Evolutionary conservation across 2,888 invertebrate species (phyloP).

Genomic region (Seira sanloemensis): DNA sequence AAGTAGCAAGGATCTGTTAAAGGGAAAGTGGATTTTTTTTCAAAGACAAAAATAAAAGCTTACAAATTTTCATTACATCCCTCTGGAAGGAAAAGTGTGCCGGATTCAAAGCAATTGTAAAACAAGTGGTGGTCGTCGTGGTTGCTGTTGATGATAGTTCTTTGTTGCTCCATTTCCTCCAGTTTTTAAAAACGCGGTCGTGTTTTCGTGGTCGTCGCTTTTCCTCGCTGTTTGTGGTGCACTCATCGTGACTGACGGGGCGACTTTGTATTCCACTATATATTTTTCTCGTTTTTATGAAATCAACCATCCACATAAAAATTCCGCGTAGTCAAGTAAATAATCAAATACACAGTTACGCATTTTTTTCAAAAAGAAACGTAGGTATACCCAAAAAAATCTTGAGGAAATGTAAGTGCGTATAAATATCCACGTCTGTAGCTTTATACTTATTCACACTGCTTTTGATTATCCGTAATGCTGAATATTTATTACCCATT

Average conservation of each 20-base stretch:
- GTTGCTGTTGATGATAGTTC: slow-evolving; percentile 8
- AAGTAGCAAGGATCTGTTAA: no score
- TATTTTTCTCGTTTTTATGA: background rate
- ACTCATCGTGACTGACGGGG: background rate
- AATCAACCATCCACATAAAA: background rate
- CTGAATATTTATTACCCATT: no score
- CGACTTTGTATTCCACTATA: background rate
- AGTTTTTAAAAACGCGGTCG: slow-evolving; percentile 9
- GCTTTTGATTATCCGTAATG: no score
- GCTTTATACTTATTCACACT: background rate
- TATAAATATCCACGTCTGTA: background rate
- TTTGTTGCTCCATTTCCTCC: slow-evolving; percentile 4
- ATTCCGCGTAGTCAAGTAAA: background rate
- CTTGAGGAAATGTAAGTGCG: background rate
- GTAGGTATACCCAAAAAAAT: no score
- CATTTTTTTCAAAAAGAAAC: background rate
- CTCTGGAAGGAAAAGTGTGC: background rate
- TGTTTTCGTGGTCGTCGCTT: background rate
- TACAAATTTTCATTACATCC: background rate
- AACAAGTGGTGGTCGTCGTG: slow-evolving; percentile 17
- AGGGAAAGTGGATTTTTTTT: no score
- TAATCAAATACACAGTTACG: background rate
- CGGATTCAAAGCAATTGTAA: background rate
- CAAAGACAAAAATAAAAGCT: no score
- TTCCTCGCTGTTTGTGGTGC: slow-evolving; percentile 7